Evolutionary conservation across 2,113 vertebrate genomes (phyloP).

Genomic region (Cynopterus brachyotis): DNA sequence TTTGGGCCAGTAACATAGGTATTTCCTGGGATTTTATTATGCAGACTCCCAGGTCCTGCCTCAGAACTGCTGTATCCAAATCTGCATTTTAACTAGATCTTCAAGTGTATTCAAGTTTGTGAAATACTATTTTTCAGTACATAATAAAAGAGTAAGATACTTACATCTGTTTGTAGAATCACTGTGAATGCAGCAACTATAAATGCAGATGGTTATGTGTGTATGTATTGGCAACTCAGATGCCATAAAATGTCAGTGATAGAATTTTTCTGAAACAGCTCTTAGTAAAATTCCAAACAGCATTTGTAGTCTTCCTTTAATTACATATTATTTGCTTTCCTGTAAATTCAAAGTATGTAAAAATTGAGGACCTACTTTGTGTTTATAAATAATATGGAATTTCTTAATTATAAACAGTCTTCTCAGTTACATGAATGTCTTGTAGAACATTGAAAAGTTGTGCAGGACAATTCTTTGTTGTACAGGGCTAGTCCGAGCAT

Average conservation of each 20-base stretch:
- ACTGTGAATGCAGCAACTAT: neutral
- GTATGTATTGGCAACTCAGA: neutral
- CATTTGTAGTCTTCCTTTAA: neutral
- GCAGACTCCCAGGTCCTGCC: neutral
- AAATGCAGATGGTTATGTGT: neutral
- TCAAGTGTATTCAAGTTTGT: neutral
- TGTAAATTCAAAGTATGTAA: neutral
- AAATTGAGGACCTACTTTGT: neutral
- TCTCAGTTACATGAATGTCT: neutral
- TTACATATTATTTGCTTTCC: neutral
- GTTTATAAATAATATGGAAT: neutral
- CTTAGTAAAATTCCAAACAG: slow-evolving; percentile 20
- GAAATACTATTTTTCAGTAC: neutral
- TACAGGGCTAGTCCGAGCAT: neutral
- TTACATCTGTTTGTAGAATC: neutral
- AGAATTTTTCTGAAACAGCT: neutral
- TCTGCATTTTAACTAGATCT: neutral
- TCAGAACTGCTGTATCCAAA: neutral
- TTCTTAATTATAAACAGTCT: slow-evolving; percentile 10
- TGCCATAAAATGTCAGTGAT: neutral
- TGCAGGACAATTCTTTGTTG: neutral
- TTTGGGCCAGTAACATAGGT: neutral
- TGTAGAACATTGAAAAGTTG: neutral
- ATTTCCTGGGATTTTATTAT: neutral
- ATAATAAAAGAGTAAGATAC: neutral